Evolutionary conservation across 2,797 vertebrate genomes (phyloP).

Genomic region (Pterois miles): DNA sequence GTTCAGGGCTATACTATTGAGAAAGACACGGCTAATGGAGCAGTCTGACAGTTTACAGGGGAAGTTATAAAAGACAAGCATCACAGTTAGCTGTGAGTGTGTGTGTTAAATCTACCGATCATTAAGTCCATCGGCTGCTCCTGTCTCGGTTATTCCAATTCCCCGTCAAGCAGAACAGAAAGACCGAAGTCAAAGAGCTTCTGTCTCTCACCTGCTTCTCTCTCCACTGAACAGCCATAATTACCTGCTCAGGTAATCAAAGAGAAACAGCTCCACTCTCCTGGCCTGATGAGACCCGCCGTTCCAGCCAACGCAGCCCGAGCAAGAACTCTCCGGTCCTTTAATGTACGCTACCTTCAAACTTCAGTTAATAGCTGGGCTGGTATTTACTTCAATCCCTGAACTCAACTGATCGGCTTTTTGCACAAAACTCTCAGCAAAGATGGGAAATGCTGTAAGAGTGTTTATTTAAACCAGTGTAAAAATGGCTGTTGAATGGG

Average conservation of each 20-base stretch:
- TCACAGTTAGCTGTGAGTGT: neutral
- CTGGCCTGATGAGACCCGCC: neutral
- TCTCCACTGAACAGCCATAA: conserved; percentile 40
- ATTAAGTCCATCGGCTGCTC: conserved; percentile 31
- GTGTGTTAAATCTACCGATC: conserved; percentile 45
- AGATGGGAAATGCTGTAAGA: no score
- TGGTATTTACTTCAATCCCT: no score
- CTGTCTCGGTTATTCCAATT: conserved; percentile 34
- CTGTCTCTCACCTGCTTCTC: conserved; percentile 42
- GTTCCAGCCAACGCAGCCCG: neutral
- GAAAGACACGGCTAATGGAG: conserved; percentile 1
- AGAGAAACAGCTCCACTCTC: conserved; percentile 1
- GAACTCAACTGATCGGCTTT: no score
- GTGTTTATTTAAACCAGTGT: no score
- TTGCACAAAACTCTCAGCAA: no score
- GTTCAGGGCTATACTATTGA: neutral
- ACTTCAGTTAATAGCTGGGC: neutral
- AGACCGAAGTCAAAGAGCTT: conserved; percentile 23
- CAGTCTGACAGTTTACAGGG: neutral
- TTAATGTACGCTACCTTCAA: neutral
- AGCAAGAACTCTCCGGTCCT: neutral
- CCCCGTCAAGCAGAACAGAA: conserved; percentile 38
- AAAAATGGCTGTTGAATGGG: no score
- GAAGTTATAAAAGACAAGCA: neutral
- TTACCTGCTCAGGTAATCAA: conserved; percentile 52